A percentile compares a stretch with the other conserved stretches of the same genome.
Conservation (phyloP, 1,140 invertebrate species). For the Trichonephila clavata region DNA sequence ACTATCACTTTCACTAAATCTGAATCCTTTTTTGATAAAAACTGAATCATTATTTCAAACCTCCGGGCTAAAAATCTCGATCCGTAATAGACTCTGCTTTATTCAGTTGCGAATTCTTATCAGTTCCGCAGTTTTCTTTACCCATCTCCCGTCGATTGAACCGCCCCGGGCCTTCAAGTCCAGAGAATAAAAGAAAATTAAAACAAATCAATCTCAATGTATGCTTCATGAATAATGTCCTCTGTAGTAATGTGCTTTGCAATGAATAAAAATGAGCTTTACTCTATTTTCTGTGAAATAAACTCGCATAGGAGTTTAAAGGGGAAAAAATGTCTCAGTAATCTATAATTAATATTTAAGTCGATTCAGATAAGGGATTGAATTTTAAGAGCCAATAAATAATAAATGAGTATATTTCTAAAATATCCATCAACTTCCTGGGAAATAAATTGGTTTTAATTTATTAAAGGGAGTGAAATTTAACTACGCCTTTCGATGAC, state of each 20-base stretch:
- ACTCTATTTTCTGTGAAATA: not conserved
- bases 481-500: not conserved
- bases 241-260: not conserved
- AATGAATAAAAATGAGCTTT: not conserved
- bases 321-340: not conserved
- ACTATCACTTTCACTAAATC: not conserved
- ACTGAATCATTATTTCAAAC: slow-evolving; percentile 8
- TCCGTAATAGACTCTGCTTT: not conserved
- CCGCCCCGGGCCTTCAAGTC: not conserved
- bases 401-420: not conserved
- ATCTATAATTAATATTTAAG: not conserved
- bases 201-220: not conserved
- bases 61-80: not conserved
- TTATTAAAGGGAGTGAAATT: not conserved
- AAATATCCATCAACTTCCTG: not conserved
- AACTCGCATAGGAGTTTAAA: not conserved
- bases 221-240: not conserved
- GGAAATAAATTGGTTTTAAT: not conserved
- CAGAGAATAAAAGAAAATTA: not conserved
- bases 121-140: not conserved
- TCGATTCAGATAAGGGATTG: not conserved
- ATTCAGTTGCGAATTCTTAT: slow-evolving; percentile 7
- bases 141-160: not conserved
- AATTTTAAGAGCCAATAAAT: not conserved
- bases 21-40: slow-evolving; percentile 5